Conservation (phyloP, 2,888 invertebrate species). For the Drosophila crucigera region DNA sequence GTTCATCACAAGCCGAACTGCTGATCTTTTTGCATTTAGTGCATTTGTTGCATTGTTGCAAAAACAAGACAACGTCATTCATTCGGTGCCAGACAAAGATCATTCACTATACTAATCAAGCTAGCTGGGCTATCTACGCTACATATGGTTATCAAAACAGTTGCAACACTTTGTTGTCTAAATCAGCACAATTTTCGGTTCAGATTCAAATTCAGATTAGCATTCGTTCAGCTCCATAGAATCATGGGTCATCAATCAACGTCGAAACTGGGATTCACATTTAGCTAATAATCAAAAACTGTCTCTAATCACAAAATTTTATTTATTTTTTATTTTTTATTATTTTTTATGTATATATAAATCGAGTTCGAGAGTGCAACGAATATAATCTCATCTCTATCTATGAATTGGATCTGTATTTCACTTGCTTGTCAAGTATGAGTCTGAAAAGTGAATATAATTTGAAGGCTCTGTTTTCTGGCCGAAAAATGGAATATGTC, state of each 20-base stretch:
- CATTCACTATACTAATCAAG: constrained; percentile 33
- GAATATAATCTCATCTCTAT: not conserved
- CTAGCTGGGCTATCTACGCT: constrained; percentile 6
- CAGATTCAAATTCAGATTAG: not conserved
- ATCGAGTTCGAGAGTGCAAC: not conserved
- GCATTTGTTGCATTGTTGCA: not conserved
- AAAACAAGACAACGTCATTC: constrained; percentile 34
- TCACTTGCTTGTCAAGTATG: not conserved
- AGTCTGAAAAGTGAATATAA: not conserved
- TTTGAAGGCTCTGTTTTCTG: constrained; percentile 6
- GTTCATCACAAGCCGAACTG: constrained; percentile 18
- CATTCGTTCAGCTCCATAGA: not conserved
- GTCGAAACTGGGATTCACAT: not conserved
- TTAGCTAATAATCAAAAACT: not conserved
- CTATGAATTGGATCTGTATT: not conserved
- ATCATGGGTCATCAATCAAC: constrained; percentile 5
- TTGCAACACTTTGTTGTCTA: constrained; percentile 6
- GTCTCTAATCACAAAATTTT: not conserved
- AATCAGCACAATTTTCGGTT: not conserved
- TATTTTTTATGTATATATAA: not conserved
- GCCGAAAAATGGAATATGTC: constrained; percentile 5
- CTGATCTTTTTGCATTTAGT: constrained; percentile 23
- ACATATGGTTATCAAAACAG: constrained; percentile 7
- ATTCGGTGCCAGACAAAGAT: constrained; percentile 16
- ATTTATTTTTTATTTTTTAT: not conserved